Percentiles rank a stretch among this genome's conserved stretches.
These are phyloP conservation scores for Ruditapes philippinarum DNA, from an alignment of 1,140 invertebrate species.

Conservation along the genomic window DNA sequence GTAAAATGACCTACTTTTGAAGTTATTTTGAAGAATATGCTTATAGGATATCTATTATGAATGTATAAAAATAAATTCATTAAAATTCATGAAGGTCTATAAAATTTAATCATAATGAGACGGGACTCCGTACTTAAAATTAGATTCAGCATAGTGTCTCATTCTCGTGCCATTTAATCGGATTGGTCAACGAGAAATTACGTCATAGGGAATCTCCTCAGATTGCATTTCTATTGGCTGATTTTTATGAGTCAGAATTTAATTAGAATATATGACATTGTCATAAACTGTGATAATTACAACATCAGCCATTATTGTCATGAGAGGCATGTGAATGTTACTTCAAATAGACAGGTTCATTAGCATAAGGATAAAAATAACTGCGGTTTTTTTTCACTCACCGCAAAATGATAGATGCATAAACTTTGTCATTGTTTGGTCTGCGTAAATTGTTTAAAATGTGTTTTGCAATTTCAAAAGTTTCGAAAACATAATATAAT, in stretches of 20 bases:
- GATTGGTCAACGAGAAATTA: neutral
- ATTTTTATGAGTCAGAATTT: neutral
- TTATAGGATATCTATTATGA: neutral
- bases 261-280: conserved; percentile 6
- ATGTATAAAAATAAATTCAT: conserved; percentile 7
- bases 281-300: neutral
- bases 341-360: conserved; percentile 26
- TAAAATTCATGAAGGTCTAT: neutral
- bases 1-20: neutral
- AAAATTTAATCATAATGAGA: neutral
- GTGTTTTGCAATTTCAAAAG: neutral
- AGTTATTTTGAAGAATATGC: neutral
- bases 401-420: conserved; percentile 3
- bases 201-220: conserved; percentile 6
- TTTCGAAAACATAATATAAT: conserved; percentile 12
- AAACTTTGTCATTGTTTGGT: neutral
- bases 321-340: neutral
- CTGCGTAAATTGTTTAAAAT: neutral
- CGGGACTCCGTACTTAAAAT: conserved; percentile 3
- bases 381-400: neutral
- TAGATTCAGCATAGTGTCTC: neutral
- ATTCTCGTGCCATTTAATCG: neutral
- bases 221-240: neutral
- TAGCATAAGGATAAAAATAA: neutral
- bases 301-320: conserved; percentile 1